Conservation (phyloP, 2,888 invertebrate genomes). For the Gastrophysa polygoni region DNA sequence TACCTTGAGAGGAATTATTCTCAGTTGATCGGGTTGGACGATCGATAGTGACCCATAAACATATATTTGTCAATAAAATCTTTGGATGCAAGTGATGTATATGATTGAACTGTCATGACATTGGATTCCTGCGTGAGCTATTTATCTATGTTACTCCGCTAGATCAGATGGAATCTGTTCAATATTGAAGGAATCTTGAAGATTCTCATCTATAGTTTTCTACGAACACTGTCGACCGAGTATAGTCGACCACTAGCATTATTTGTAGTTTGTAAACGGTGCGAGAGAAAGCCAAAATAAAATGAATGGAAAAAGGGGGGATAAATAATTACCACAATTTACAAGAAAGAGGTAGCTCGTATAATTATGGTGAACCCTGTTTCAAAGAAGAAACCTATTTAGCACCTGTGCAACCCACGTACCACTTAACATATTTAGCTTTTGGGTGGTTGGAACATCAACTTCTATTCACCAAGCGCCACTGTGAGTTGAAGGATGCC, state of each 20-base stretch:
- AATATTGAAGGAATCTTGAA: too few species aligned
- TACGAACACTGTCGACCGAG: background rate
- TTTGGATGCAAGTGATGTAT: too few species aligned
- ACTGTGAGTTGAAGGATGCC: too few species aligned
- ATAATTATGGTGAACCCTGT: background rate
- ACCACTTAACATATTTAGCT: slow-evolving; percentile 1
- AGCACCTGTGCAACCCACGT: background rate
- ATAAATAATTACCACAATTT: background rate
- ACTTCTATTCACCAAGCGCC: background rate
- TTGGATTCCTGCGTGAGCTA: too few species aligned
- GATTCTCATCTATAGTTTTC: too few species aligned
- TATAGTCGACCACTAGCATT: background rate
- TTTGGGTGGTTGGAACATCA: background rate
- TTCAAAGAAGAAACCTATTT: background rate
- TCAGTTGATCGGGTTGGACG: too few species aligned
- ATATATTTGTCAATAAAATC: too few species aligned
- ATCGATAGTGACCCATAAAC: too few species aligned
- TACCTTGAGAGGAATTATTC: too few species aligned
- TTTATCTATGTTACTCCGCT: too few species aligned
- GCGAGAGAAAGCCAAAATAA: background rate
- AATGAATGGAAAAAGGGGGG: background rate
- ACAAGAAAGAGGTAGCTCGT: slow-evolving; percentile 1
- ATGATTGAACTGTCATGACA: too few species aligned
- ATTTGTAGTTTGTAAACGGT: background rate
- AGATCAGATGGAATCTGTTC: too few species aligned